These are phyloP conservation scores for Theonella swinhoei DNA, from an alignment of 37 sponge, comb jelly and placozoan genomes.

Conservation along the genomic window DNA sequence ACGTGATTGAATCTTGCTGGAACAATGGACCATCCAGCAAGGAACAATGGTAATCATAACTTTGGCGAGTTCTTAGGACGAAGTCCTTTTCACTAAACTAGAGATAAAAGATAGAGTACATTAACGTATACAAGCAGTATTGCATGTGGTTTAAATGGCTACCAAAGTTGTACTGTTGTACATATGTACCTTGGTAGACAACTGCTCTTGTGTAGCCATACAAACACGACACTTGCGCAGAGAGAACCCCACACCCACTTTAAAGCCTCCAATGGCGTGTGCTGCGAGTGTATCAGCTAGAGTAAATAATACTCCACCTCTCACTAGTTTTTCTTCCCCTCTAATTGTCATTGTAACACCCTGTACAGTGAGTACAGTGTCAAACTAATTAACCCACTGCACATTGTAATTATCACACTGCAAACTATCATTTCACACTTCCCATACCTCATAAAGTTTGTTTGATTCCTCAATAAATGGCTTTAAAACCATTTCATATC, in stretches of 20 bases:
- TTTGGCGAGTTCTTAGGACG: background rate
- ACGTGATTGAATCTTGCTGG: slow-evolving; percentile 25
- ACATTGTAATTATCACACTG: too few relatives aligned
- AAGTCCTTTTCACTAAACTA: background rate
- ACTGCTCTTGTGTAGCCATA: slow-evolving; percentile 24
- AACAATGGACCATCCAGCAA: slow-evolving; percentile 17
- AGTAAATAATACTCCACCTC: background rate
- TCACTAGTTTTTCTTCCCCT: too few relatives aligned
- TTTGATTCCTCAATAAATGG: slow-evolving; percentile 48
- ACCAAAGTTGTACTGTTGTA: background rate
- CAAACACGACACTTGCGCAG: slow-evolving; percentile 34
- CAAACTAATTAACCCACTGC: background rate
- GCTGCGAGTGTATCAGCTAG: slow-evolving; percentile 43
- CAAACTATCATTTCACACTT: too few relatives aligned
- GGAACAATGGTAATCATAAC: slow-evolving; percentile 46
- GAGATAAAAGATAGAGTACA: too few relatives aligned
- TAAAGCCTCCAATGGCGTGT: slow-evolving; percentile 44
- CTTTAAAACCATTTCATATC: slow-evolving; percentile 13
- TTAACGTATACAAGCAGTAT: too few relatives aligned
- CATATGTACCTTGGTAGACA: slow-evolving; percentile 7
- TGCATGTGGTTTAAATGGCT: background rate
- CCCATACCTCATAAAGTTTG: slow-evolving; percentile 4
- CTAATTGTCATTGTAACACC: background rate
- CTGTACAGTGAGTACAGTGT: background rate
- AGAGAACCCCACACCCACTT: slow-evolving; percentile 51